A percentile compares a stretch with the other conserved stretches of the same genome.
These are phyloP conservation scores for Pachyuromys duprasi DNA, from an alignment of 2,797 vertebrate genomes.

Conservation along the genomic window DNA sequence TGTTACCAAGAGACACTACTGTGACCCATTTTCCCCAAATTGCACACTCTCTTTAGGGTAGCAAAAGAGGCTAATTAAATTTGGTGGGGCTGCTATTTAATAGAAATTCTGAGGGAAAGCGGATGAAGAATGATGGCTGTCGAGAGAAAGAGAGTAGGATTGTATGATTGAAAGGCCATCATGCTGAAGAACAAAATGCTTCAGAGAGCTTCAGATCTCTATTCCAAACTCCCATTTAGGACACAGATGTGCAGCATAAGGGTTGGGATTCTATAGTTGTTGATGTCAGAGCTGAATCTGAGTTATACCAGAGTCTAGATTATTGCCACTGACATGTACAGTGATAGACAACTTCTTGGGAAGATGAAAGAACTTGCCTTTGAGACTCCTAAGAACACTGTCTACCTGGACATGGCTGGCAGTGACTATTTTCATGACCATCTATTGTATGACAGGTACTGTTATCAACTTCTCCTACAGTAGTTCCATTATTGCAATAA, in stretches of 20 bases:
- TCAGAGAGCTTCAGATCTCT: not conserved
- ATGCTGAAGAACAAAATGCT: not conserved
- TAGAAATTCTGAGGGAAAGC: not conserved
- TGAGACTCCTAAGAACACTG: not conserved
- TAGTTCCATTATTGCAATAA: constrained; percentile 6
- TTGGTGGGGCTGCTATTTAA: not conserved
- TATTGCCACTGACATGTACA: not conserved
- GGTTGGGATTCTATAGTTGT: not conserved
- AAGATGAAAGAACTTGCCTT: not conserved
- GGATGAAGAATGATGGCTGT: not conserved
- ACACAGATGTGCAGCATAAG: not conserved
- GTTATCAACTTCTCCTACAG: not conserved
- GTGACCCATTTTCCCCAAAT: not conserved
- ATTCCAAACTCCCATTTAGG: not conserved
- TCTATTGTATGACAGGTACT: not conserved
- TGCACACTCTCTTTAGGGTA: not conserved
- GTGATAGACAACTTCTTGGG: not conserved
- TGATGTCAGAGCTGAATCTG: not conserved
- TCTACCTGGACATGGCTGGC: too few species aligned
- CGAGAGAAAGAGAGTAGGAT: not conserved
- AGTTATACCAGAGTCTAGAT: not conserved
- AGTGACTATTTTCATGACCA: not conserved
- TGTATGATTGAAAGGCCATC: not conserved
- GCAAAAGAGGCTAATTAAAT: not conserved
- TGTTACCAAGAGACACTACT: not conserved